Evolutionary conservation across 1,140 invertebrate species (phyloP).

Genomic region (Monomorium pharaonis): DNA sequence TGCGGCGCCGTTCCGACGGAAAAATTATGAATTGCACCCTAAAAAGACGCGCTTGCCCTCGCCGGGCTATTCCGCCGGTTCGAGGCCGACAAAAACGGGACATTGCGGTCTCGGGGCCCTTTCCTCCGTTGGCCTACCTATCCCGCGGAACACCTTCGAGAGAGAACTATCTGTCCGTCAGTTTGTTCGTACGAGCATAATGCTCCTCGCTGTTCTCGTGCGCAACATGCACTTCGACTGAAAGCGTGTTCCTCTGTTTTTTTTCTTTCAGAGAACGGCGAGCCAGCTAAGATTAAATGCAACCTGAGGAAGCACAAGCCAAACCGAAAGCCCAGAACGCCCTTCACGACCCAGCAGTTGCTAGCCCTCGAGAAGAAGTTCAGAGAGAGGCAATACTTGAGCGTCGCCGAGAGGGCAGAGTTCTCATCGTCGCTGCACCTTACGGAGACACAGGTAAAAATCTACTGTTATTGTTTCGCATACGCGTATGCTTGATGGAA

Average conservation of each 20-base stretch:
- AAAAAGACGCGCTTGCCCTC: constrained; percentile 70
- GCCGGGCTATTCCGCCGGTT: constrained; percentile 47
- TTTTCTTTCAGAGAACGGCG: constrained; percentile 87
- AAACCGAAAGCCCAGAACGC: constrained; percentile 98
- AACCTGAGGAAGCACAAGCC: constrained; percentile 97
- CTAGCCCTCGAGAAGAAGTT: constrained; percentile 98
- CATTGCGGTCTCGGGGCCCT: constrained; percentile 66
- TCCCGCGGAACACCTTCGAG: constrained; percentile 35
- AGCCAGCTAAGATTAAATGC: constrained; percentile 95
- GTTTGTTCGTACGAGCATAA: constrained; percentile 54
- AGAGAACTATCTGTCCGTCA: constrained; percentile 54
- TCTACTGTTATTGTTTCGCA: not conserved
- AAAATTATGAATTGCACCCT: constrained; percentile 80
- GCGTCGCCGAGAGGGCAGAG: constrained; percentile 98
- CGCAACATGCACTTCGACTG: constrained; percentile 51
- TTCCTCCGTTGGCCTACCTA: constrained; percentile 25
- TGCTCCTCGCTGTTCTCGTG: constrained; percentile 36
- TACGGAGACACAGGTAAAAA: constrained; percentile 96
- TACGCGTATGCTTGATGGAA: not conserved
- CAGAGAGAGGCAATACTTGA: constrained; percentile 97
- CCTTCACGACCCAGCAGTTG: constrained; percentile 98
- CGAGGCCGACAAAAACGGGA: constrained; percentile 71
- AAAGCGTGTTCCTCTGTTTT: constrained; percentile 42
- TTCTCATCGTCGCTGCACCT: constrained; percentile 97
- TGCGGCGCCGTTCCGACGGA: constrained; percentile 77